These are phyloP conservation scores for Planiliza haematocheilus DNA, from an alignment of 2,113 vertebrate species.

Conservation along the genomic window DNA sequence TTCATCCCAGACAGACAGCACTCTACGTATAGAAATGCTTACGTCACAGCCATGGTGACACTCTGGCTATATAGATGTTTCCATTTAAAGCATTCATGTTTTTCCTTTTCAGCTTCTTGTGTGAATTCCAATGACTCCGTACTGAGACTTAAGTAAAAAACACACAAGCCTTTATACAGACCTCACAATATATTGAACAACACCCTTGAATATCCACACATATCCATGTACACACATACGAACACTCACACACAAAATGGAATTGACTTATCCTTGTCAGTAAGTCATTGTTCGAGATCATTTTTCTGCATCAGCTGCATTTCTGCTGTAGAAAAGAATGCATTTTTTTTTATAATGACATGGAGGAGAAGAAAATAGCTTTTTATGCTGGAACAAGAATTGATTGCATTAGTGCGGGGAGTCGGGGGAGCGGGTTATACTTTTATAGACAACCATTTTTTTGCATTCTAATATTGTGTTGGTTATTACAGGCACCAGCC, in stretches of 20 bases:
- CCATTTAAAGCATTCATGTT: background rate
- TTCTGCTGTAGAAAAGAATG: conserved; percentile 64
- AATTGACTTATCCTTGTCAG: conserved; percentile 75
- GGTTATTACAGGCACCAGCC: conserved; percentile 49
- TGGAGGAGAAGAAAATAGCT: conserved; percentile 68
- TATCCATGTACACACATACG: conserved; percentile 3
- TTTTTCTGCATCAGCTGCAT: conserved; percentile 68
- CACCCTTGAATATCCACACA: conserved; percentile 37
- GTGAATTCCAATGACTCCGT: background rate
- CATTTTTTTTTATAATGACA: conserved; percentile 76
- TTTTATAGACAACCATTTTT: conserved; percentile 47
- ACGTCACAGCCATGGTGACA: conserved; percentile 32
- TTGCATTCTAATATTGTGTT: conserved; percentile 46
- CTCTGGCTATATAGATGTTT: conserved; percentile 20
- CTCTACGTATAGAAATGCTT: conserved; percentile 45
- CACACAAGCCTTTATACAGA: conserved; percentile 30
- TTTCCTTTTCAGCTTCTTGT: conserved; percentile 12
- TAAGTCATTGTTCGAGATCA: conserved; percentile 60
- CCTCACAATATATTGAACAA: conserved; percentile 55
- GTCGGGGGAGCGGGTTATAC: conserved; percentile 11
- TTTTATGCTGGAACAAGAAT: conserved; percentile 68
- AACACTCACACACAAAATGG: conserved; percentile 48
- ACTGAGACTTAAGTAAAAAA: conserved; percentile 46
- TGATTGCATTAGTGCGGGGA: conserved; percentile 53
- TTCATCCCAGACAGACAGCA: conserved; percentile 36